phyloP scores from a whole-genome alignment of 2,888 invertebrate genomes.

The Chrysotoxum bicinctum region DNA sequence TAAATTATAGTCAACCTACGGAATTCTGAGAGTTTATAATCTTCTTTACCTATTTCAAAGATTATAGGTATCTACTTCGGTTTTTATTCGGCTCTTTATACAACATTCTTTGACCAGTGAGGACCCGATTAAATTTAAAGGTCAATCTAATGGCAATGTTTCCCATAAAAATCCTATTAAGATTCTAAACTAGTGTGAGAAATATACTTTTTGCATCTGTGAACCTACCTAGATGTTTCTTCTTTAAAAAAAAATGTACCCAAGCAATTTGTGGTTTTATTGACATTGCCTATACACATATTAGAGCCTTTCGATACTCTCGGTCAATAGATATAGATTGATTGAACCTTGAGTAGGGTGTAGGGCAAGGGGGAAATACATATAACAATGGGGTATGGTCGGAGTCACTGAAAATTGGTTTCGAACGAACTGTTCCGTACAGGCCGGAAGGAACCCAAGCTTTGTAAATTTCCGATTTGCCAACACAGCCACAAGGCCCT shows the following conservation, averaged over 20 bases:
- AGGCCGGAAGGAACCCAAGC: conserved; percentile 22
- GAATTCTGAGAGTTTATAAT: too few relatives aligned
- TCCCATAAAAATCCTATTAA: conserved; percentile 12
- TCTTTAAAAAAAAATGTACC: not conserved
- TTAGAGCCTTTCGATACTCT: conserved; percentile 10
- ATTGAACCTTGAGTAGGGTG: conserved; percentile 31
- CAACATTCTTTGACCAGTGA: not conserved
- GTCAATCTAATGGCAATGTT: conserved; percentile 4
- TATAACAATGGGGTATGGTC: not conserved
- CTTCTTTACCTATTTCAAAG: too few relatives aligned
- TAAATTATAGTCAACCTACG: too few relatives aligned
- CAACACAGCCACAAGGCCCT: not conserved
- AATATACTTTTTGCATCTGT: conserved; percentile 7
- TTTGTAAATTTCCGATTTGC: conserved; percentile 54
- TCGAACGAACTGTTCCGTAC: conserved; percentile 1
- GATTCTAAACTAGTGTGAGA: not conserved
- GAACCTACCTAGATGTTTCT: not conserved
- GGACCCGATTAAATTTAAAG: not conserved
- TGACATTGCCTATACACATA: conserved; percentile 18
- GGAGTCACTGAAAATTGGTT: conserved; percentile 43
- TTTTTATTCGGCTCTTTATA: too few relatives aligned
- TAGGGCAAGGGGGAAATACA: not conserved
- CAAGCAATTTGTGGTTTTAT: conserved; percentile 30
- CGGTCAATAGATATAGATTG: conserved; percentile 52
- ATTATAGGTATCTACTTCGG: too few relatives aligned